These are phyloP conservation scores for Hemiscyllium ocellatum DNA, from an alignment of 2,113 vertebrate genomes.

Conservation along the genomic window DNA sequence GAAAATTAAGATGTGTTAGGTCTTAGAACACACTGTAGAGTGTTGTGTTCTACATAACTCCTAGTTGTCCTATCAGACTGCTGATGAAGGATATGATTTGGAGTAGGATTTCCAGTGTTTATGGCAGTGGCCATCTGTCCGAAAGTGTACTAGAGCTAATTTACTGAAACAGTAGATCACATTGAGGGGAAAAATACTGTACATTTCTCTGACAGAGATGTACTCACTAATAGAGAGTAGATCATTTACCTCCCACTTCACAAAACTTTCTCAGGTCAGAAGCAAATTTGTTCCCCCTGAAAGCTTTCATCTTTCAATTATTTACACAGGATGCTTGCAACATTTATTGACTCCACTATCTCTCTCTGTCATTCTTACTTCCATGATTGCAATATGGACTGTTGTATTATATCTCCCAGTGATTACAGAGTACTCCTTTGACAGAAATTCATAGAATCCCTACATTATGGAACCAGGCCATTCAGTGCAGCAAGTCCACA, in stretches of 20 bases:
- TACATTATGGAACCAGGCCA: no score
- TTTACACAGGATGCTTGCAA: not conserved
- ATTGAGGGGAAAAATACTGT: not conserved
- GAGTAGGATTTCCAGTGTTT: not conserved
- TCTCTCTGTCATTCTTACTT: not conserved
- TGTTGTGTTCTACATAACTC: not conserved
- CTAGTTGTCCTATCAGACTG: not conserved
- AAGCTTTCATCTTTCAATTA: not conserved
- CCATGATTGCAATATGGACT: not conserved
- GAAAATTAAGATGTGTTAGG: not conserved
- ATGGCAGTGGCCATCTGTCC: not conserved
- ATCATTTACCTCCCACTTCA: not conserved
- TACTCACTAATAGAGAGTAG: not conserved
- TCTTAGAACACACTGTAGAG: not conserved
- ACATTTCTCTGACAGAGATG: not conserved
- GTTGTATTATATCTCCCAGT: no score
- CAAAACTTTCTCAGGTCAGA: not conserved
- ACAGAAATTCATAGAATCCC: no score
- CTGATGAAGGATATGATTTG: not conserved
- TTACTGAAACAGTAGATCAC: not conserved
- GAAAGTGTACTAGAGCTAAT: not conserved
- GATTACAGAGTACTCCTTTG: no score
- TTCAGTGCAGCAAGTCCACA: no score
- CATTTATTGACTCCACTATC: not conserved
- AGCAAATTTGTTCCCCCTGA: not conserved